phyloP scores from a whole-genome alignment of 2,888 invertebrate species.

The Troides oblongomaculatus region DNA sequence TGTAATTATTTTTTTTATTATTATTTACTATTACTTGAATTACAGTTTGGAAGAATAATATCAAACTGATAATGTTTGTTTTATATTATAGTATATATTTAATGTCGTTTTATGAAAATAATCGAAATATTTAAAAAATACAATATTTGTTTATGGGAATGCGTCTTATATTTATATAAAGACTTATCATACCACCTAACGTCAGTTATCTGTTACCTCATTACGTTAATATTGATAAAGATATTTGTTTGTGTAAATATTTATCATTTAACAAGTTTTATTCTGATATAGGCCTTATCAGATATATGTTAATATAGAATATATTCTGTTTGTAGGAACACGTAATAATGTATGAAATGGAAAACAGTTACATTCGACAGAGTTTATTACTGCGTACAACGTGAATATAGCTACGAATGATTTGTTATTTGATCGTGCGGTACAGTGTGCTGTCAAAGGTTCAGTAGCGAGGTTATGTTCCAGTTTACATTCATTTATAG shows the following conservation, averaged over 20 bases:
- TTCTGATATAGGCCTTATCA: no score
- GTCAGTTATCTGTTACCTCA: conserved; percentile 22
- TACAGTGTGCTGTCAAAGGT: conserved; percentile 49
- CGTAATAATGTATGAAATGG: conserved; percentile 4
- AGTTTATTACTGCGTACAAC: conserved; percentile 30
- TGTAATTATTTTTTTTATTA: no score
- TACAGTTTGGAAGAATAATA: background rate
- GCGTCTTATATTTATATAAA: conserved; percentile 3
- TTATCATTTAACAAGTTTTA: no score
- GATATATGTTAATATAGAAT: background rate
- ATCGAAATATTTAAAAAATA: background rate
- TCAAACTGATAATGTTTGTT: background rate
- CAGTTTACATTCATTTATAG: conserved; percentile 30
- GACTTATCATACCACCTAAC: conserved; percentile 14
- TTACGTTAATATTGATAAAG: conserved; percentile 7
- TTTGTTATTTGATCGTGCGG: conserved; percentile 33
- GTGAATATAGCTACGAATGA: conserved; percentile 45
- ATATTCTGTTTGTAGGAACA: background rate
- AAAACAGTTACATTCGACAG: conserved; percentile 19
- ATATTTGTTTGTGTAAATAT: conserved; percentile 1
- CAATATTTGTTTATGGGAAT: conserved; percentile 7
- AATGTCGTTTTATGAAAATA: no score
- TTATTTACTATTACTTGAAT: no score
- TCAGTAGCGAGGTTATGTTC: conserved; percentile 53
- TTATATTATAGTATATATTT: background rate